Percentiles rank a stretch among this genome's conserved stretches.
phyloP scores from a whole-genome alignment of 2,888 invertebrate genomes.

The Synanthedon formicaeformis region DNA sequence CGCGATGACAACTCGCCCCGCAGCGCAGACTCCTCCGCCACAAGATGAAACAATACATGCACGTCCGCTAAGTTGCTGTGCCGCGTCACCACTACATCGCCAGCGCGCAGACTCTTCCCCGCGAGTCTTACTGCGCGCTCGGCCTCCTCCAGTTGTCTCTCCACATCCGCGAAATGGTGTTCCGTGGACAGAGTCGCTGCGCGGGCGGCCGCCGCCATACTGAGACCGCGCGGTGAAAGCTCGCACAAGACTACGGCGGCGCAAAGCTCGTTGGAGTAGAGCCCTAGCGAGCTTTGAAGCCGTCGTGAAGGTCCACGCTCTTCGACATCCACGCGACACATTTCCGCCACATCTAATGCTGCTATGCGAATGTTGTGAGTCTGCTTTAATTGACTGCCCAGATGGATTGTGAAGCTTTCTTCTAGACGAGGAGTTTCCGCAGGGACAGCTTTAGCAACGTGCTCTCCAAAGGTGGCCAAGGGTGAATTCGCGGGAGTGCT shows the following conservation, averaged over 20 bases:
- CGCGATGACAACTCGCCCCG: slow-evolving; percentile 92
- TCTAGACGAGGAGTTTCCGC: slow-evolving; percentile 67
- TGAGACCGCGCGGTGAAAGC: slow-evolving; percentile 49
- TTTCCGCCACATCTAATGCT: slow-evolving; percentile 85
- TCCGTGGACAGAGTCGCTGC: slow-evolving; percentile 72
- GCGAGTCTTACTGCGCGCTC: slow-evolving; percentile 28
- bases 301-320: slow-evolving; percentile 75
- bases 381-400: slow-evolving; percentile 97
- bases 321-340: slow-evolving; percentile 64
- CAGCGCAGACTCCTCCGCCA: slow-evolving; percentile 83
- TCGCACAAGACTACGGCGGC: slow-evolving; percentile 89
- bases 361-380: slow-evolving; percentile 97
- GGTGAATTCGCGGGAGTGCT: slow-evolving; percentile 33
- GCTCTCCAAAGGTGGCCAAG: slow-evolving; percentile 32
- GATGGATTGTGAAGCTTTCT: slow-evolving; percentile 97
- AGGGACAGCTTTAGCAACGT: slow-evolving; percentile 5
- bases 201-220: slow-evolving; percentile 68
- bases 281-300: slow-evolving; percentile 91
- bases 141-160: slow-evolving; percentile 79
- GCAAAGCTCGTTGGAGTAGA: slow-evolving; percentile 92
- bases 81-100: slow-evolving; percentile 86
- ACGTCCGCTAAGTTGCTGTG: slow-evolving; percentile 96
- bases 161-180: slow-evolving; percentile 91
- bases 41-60: slow-evolving; percentile 96
- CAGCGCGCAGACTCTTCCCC: slow-evolving; percentile 76